phyloP scores from a whole-genome alignment of 2,113 vertebrate genomes.

The Perognathus longimembris region DNA sequence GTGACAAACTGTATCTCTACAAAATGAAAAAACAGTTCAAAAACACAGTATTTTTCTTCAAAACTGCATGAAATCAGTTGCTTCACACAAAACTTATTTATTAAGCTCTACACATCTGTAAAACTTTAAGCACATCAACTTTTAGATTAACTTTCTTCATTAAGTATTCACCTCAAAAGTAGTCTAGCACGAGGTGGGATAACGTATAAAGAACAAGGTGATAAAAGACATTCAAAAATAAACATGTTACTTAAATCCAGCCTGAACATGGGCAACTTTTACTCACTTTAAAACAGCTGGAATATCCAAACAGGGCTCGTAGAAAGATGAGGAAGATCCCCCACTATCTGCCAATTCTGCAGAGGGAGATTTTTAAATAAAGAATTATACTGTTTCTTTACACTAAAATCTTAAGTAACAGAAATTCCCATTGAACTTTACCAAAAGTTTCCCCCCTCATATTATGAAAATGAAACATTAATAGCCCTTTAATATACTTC shows the following conservation, averaged over 20 bases:
- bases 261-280: conserved; percentile 79
- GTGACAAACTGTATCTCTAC: not conserved
- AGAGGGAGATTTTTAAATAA: conserved; percentile 85
- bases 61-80: not conserved
- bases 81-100: not conserved
- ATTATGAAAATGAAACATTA: conserved; percentile 33
- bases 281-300: conserved; percentile 86
- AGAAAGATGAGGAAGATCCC: conserved; percentile 84
- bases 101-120: not conserved
- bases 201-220: not conserved
- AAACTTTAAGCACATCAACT: not conserved
- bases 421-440: conserved; percentile 47
- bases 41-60: not conserved
- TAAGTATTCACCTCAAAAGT: not conserved
- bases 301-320: conserved; percentile 83
- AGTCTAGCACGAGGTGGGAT: not conserved
- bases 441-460: conserved; percentile 46
- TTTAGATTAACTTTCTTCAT: not conserved
- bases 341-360: conserved; percentile 86
- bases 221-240: conserved; percentile 59
- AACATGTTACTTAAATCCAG: conserved; percentile 27
- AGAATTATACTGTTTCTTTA: conserved; percentile 81
- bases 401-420: conserved; percentile 53
- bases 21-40: not conserved
- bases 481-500: not conserved